These are phyloP conservation scores for Eristalinus sepulchralis DNA, from an alignment of 2,888 invertebrate genomes.

Conservation along the genomic window DNA sequence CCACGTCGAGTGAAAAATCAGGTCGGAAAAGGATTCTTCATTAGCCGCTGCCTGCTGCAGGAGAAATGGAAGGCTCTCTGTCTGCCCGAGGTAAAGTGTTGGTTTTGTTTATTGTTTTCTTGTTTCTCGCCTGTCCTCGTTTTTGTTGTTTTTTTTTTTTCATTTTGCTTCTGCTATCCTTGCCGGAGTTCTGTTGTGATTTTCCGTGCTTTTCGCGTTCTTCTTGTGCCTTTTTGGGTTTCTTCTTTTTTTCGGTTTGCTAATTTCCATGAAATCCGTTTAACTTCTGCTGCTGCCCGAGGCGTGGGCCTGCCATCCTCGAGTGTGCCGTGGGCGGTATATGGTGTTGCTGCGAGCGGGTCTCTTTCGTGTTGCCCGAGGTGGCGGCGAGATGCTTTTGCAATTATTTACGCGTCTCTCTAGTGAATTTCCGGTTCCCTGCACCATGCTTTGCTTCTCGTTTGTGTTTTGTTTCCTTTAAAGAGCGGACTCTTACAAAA, in stretches of 20 bases:
- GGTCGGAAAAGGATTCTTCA: slow-evolving; percentile 76
- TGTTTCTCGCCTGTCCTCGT: neutral
- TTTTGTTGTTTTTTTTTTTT: neutral
- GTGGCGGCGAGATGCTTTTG: slow-evolving; percentile 35
- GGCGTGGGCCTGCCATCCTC: neutral
- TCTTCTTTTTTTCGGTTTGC: slow-evolving; percentile 17
- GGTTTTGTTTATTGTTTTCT: slow-evolving; percentile 21
- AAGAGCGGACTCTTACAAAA: slow-evolving; percentile 40
- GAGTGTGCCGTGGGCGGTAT: neutral
- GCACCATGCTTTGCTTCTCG: neutral
- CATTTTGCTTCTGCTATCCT: neutral
- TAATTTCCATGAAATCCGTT: slow-evolving; percentile 62
- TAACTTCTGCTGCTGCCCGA: slow-evolving; percentile 38
- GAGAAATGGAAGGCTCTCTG: slow-evolving; percentile 77
- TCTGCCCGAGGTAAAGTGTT: slow-evolving; percentile 74
- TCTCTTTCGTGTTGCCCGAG: slow-evolving; percentile 27
- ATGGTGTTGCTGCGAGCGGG: neutral
- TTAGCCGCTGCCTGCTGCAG: slow-evolving; percentile 78
- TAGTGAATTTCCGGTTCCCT: slow-evolving; percentile 7
- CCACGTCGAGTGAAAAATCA: slow-evolving; percentile 49
- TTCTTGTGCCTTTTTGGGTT: slow-evolving; percentile 20
- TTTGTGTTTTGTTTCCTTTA: slow-evolving; percentile 22
- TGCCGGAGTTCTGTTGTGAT: slow-evolving; percentile 20
- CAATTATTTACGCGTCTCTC: slow-evolving; percentile 65
- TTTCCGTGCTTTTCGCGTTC: neutral